A percentile compares a stretch with the other conserved stretches of the same genome.
Conservation (phyloP, 2,113 vertebrate genomes). For the Lepus timidus region DNA sequence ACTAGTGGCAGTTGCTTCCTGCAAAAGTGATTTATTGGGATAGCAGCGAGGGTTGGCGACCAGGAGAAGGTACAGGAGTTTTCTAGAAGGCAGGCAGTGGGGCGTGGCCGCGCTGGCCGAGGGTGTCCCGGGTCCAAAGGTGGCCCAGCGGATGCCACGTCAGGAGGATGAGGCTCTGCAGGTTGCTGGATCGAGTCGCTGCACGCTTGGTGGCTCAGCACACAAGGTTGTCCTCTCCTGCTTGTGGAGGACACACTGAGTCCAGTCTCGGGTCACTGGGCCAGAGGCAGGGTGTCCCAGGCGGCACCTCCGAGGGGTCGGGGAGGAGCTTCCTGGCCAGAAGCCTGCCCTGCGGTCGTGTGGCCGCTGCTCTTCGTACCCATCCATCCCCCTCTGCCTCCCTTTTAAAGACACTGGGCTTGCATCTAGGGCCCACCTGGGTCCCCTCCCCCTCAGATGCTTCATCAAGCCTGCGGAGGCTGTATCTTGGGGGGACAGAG, state of each 20-base stretch:
- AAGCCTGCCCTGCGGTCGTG: not conserved
- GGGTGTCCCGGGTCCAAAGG: not conserved
- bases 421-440: not conserved
- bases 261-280: not conserved
- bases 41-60: not conserved
- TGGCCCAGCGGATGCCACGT: not conserved
- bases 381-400: accelerated
- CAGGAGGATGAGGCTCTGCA: not conserved
- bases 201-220: too few species aligned
- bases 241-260: accelerated
- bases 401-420: too few species aligned
- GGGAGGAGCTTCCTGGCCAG: not conserved
- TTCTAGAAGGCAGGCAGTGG: not conserved
- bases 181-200: not conserved
- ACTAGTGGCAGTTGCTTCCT: not conserved
- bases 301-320: accelerated
- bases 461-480: not conserved
- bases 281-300: not conserved
- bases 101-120: not conserved
- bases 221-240: too few species aligned
- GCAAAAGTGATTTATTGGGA: not conserved
- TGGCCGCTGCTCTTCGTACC: not conserved
- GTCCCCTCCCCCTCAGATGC: not conserved
- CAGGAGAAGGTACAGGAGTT: not conserved
- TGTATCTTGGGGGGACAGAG: not conserved